These are phyloP conservation scores for Sphecodes monilicornis DNA, from an alignment of 2,888 invertebrate species.

Conservation along the genomic window DNA sequence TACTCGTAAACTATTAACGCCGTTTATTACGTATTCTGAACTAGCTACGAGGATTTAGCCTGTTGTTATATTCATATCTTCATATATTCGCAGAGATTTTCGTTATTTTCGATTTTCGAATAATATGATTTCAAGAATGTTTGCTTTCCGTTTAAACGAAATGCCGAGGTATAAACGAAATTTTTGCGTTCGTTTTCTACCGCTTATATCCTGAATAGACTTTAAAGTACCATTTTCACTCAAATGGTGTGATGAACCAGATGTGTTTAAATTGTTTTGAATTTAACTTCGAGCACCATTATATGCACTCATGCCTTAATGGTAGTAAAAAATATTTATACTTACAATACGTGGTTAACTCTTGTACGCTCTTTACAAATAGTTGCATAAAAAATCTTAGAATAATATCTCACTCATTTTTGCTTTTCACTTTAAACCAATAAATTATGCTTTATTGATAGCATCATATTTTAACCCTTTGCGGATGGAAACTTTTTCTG, in stretches of 20 bases:
- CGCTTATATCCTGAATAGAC: neutral
- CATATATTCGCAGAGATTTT: neutral
- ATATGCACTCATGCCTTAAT: too few species aligned
- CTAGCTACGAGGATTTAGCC: neutral
- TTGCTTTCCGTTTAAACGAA: neutral
- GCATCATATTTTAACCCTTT: too few species aligned
- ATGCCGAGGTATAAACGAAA: neutral
- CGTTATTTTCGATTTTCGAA: too few species aligned
- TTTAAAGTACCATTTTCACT: neutral
- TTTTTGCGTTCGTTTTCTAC: neutral
- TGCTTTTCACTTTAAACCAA: neutral
- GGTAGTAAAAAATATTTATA: too few species aligned
- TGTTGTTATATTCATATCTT: neutral
- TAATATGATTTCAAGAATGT: neutral
- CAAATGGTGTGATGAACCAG: neutral
- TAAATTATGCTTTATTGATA: too few species aligned
- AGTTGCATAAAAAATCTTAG: neutral
- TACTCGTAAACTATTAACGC: neutral
- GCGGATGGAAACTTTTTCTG: too few species aligned
- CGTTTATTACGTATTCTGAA: neutral
- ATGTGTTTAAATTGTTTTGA: neutral
- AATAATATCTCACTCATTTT: neutral
- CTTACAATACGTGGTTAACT: too few species aligned
- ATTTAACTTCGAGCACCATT: neutral
- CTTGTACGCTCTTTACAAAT: too few species aligned